Percentiles rank a stretch among this genome's conserved stretches.
Evolutionary conservation across 35 echinoderm and acorn worm genomes (phyloP).

Genomic region (Strongylocentrotus purpuratus): DNA sequence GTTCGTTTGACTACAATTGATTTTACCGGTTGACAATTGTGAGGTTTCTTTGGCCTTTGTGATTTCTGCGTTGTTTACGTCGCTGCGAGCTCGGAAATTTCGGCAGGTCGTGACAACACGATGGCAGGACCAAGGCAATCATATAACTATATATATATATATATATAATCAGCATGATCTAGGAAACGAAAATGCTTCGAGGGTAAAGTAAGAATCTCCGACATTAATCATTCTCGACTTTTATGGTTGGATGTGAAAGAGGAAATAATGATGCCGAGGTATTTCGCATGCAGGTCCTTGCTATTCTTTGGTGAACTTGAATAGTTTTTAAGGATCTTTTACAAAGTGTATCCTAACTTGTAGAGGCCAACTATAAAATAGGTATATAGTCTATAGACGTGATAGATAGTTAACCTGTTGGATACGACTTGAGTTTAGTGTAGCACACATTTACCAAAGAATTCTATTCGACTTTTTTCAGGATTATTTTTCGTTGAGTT

Average conservation of each 20-base stretch:
- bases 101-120: not conserved
- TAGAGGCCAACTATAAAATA: not conserved
- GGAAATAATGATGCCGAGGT: not conserved
- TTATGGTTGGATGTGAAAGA: not conserved
- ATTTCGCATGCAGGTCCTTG: not conserved
- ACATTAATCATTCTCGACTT: slow-evolving; percentile 12
- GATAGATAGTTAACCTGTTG: too few species aligned
- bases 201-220: not conserved
- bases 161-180: not conserved
- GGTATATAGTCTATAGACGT: too few species aligned
- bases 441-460: too few species aligned
- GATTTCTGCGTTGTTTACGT: slow-evolving; percentile 38
- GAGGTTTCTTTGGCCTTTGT: slow-evolving; percentile 24
- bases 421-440: too few species aligned
- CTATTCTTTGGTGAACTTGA: not conserved
- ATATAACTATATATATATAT: not conserved
- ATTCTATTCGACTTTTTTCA: too few species aligned
- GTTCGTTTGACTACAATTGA: slow-evolving; percentile 32
- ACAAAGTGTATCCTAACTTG: not conserved
- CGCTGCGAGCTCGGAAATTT: slow-evolving; percentile 10
- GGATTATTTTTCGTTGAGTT: too few species aligned
- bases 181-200: slow-evolving; percentile 9
- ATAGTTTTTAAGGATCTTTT: not conserved
- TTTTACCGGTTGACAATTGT: slow-evolving; percentile 38
- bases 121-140: not conserved